These are phyloP conservation scores for Rhizoglyphus robini DNA, from an alignment of 1,140 invertebrate species.

Conservation along the genomic window DNA sequence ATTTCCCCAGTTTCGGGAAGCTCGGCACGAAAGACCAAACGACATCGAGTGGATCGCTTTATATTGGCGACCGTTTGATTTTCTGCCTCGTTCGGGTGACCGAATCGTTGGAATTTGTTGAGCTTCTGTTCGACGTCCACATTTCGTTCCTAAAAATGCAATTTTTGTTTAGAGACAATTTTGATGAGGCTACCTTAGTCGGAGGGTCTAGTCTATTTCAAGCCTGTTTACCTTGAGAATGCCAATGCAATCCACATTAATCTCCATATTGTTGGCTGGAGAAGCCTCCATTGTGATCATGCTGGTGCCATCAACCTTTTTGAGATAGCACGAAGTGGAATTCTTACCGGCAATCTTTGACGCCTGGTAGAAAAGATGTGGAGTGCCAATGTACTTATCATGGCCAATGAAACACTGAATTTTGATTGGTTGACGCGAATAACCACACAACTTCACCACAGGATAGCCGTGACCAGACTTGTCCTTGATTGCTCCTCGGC, in stretches of 20 bases:
- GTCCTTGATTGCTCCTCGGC: constrained; percentile 88
- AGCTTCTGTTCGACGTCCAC: constrained; percentile 81
- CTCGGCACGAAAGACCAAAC: constrained; percentile 81
- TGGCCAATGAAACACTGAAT: constrained; percentile 87
- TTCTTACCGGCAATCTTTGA: constrained; percentile 72
- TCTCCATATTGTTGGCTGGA: constrained; percentile 66
- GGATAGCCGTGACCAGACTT: constrained; percentile 82
- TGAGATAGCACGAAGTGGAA: constrained; percentile 76
- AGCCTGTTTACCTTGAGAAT: constrained; percentile 39
- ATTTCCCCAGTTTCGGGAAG: constrained; percentile 58
- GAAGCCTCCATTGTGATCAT: constrained; percentile 82
- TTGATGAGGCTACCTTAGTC: too few relatives aligned
- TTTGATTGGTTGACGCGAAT: constrained; percentile 58
- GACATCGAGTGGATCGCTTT: constrained; percentile 82
- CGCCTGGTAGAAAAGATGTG: constrained; percentile 81
- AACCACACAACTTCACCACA: constrained; percentile 67
- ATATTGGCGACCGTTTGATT: constrained; percentile 9
- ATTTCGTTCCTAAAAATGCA: constrained; percentile 53
- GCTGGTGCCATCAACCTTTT: constrained; percentile 76
- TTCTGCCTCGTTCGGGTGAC: background rate
- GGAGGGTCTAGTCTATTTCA: too few relatives aligned
- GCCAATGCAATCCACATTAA: constrained; percentile 44
- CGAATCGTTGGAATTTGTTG: constrained; percentile 22
- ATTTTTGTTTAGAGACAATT: background rate
- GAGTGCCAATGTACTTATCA: constrained; percentile 65